phyloP scores from a whole-genome alignment of 2,113 vertebrate genomes.

The Tretioscincus oriximinensis region DNA sequence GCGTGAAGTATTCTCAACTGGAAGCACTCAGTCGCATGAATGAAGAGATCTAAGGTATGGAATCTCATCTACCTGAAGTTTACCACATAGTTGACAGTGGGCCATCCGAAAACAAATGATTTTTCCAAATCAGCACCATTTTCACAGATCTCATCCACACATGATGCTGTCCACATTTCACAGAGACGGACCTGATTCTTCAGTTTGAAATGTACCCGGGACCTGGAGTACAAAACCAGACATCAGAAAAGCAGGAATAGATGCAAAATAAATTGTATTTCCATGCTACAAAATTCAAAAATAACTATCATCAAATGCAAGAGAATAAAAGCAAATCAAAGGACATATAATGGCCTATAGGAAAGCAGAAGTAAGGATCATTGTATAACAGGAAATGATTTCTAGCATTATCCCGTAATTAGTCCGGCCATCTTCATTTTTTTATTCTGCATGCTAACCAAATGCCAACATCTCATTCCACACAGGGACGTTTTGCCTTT shows the following conservation, averaged over 20 bases:
- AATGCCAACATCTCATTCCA: too few species aligned
- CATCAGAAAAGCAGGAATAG: neutral
- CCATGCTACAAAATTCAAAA: neutral
- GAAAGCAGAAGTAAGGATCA: neutral
- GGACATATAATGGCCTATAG: too few species aligned
- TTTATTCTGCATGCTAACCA: neutral
- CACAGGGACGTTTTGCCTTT: too few species aligned
- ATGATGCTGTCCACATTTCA: conserved; percentile 92
- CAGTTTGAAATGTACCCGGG: conserved; percentile 82
- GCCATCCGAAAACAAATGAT: conserved; percentile 96
- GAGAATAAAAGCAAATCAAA: neutral
- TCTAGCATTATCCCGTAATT: neutral
- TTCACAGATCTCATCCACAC: conserved; percentile 92
- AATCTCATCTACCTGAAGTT: conserved; percentile 84
- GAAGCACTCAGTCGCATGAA: neutral
- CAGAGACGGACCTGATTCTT: conserved; percentile 82
- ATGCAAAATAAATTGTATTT: neutral
- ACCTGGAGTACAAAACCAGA: conserved; percentile 60
- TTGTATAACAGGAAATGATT: conserved; percentile 11
- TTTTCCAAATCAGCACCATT: conserved; percentile 78
- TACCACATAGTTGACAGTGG: conserved; percentile 91
- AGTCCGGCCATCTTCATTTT: neutral
- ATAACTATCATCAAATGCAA: neutral
- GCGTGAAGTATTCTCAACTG: neutral
- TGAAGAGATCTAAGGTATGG: neutral